Evolutionary conservation across 2,113 vertebrate genomes (phyloP).

Genomic region (Bos taurus): ARS-UCD2.0 NC_037329.1:24947001-24947500

Average conservation of each 20-base stretch:
- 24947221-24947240: background rate
- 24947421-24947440: background rate
- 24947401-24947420: background rate
- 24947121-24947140: background rate
- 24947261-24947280: background rate
- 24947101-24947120: background rate
- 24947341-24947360: background rate
- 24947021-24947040: background rate
- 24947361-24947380: background rate
- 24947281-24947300: background rate
- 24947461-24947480: background rate
- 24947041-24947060: background rate
- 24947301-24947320: background rate
- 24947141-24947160: background rate
- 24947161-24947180: background rate
- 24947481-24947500: background rate
- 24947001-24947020: background rate
- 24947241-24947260: background rate
- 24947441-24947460: background rate
- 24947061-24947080: background rate
- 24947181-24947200: background rate
- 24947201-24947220: background rate
- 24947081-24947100: background rate
- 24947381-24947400: fast-evolving
- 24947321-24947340: background rate